These are phyloP conservation scores for Aleiodes testaceus DNA, from an alignment of 2,888 invertebrate species.

Conservation along the genomic window DNA sequence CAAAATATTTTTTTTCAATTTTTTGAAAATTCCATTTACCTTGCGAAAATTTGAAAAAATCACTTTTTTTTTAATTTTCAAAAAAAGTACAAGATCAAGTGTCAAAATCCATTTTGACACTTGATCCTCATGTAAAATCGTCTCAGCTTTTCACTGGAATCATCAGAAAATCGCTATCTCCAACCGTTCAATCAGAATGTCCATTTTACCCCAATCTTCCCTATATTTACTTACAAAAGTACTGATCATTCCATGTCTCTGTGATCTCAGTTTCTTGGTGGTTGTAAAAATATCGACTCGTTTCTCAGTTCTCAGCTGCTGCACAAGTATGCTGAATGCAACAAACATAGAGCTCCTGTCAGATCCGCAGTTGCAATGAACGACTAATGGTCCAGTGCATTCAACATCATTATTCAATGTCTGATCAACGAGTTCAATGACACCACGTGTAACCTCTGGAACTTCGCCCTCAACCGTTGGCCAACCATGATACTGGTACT, in stretches of 20 bases:
- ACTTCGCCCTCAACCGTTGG: constrained; percentile 92
- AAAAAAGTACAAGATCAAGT: too few relatives aligned
- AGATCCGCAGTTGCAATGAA: constrained; percentile 87
- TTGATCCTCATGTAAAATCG: too few relatives aligned
- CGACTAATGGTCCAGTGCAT: constrained; percentile 81
- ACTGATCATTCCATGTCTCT: constrained; percentile 88
- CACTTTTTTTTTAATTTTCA: too few relatives aligned
- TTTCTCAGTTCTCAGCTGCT: constrained; percentile 87
- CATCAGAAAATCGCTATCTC: too few relatives aligned
- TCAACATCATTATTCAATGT: constrained; percentile 76
- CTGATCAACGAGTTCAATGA: constrained; percentile 90
- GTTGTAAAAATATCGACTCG: constrained; percentile 90
- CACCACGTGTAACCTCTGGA: constrained; percentile 89
- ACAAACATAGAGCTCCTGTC: constrained; percentile 93
- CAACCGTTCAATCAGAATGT: too few relatives aligned
- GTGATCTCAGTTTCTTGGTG: constrained; percentile 87
- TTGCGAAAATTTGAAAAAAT: too few relatives aligned
- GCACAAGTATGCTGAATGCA: constrained; percentile 88
- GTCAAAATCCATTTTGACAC: too few relatives aligned
- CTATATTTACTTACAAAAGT: constrained; percentile 80
- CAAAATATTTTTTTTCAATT: too few relatives aligned
- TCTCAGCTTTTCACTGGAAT: too few relatives aligned
- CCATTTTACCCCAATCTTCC: too few relatives aligned
- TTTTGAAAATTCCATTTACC: too few relatives aligned
- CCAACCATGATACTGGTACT: constrained; percentile 95